Conservation (phyloP, 2,888 invertebrate species). For the Coleophora deauratella region DNA sequence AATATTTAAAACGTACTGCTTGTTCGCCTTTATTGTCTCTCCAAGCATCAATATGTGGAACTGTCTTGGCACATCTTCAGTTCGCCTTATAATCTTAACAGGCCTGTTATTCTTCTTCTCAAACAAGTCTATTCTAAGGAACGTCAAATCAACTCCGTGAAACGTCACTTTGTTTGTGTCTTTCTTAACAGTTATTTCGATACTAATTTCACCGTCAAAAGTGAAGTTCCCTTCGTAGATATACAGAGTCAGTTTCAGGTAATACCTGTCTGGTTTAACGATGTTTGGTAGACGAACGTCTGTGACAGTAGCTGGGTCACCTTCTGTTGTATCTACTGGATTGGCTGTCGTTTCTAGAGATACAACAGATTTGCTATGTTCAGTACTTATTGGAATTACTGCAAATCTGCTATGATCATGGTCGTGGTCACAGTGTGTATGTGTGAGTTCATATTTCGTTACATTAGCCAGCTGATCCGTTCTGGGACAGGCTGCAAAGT, state of each 20-base stretch:
- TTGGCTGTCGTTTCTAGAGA: conserved; percentile 44
- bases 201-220: conserved; percentile 81
- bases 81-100: conserved; percentile 45
- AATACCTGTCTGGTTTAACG: conserved; percentile 80
- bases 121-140: conserved; percentile 72
- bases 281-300: conserved; percentile 81
- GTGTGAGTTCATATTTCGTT: conserved; percentile 58
- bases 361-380: conserved; percentile 47
- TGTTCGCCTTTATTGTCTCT: conserved; percentile 71
- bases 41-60: conserved; percentile 80
- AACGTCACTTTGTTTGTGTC: conserved; percentile 80
- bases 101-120: conserved; percentile 48
- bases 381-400: conserved; percentile 56
- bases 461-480: conserved; percentile 59
- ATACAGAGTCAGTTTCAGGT: conserved; percentile 81
- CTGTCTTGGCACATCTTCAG: conserved; percentile 76
- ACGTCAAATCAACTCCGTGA: conserved; percentile 81
- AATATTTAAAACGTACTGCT: conserved; percentile 79
- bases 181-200: conserved; percentile 75
- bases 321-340: conserved; percentile 21
- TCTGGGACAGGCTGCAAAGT: conserved; percentile 79
- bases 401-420: conserved; percentile 56
- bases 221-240: conserved; percentile 85
- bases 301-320: conserved; percentile 25
- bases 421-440: conserved; percentile 55